Percentiles rank a stretch among this genome's conserved stretches.
phyloP scores from a whole-genome alignment of 2,888 invertebrate species.

The Thereva unica region DNA sequence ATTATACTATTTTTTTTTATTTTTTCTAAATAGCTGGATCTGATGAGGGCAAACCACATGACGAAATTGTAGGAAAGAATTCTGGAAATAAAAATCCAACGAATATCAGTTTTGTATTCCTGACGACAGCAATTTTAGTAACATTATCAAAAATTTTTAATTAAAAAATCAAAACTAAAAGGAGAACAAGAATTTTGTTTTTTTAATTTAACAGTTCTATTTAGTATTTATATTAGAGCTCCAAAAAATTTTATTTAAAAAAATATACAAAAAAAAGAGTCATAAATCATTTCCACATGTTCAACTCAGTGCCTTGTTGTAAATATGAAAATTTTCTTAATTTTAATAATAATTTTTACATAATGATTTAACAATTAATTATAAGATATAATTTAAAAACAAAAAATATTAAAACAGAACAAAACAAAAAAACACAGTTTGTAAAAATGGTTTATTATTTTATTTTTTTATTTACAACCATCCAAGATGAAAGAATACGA shows the following conservation, averaged over 20 bases:
- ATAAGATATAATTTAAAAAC: neutral
- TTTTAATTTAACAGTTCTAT: no score
- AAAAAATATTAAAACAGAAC: no score
- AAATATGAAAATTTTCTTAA: constrained; percentile 24
- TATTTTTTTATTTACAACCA: no score
- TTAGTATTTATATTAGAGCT: neutral
- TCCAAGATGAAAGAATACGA: no score
- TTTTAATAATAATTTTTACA: constrained; percentile 14
- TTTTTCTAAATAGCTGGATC: constrained; percentile 38
- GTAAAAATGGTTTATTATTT: no score
- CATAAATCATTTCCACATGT: no score
- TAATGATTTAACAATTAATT: constrained; percentile 10
- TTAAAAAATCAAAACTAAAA: constrained; percentile 12
- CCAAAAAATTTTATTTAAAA: constrained; percentile 19
- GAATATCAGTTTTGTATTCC: constrained; percentile 37
- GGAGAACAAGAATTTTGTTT: neutral
- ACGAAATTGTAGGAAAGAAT: constrained; percentile 41
- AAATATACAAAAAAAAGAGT: constrained; percentile 18
- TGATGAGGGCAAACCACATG: constrained; percentile 42
- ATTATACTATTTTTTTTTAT: constrained; percentile 9
- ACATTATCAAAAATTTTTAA: constrained; percentile 34
- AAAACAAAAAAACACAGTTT: no score
- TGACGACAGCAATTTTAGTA: constrained; percentile 37
- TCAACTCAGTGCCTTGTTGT: constrained; percentile 37
- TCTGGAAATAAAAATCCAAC: constrained; percentile 38